Evolutionary conservation across 2,797 vertebrate species (phyloP).

Genomic region (Smutsia gigantea): DNA sequence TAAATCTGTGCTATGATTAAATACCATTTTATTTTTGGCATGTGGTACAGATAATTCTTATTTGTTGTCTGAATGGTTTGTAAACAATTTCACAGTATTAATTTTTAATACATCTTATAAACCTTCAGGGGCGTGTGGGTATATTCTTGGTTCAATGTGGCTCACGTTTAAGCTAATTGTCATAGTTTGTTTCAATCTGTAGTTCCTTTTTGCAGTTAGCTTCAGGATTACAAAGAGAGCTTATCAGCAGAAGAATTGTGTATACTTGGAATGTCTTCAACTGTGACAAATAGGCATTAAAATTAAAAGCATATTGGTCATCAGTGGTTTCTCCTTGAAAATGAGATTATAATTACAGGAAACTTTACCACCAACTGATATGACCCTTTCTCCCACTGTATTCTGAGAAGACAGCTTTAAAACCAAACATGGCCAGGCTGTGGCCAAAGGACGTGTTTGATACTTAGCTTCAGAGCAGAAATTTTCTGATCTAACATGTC

Average conservation of each 20-base stretch:
- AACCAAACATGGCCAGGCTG: background rate
- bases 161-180: background rate
- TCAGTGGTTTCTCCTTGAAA: conserved; percentile 28
- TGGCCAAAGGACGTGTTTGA: background rate
- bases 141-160: background rate
- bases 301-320: background rate
- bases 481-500: background rate
- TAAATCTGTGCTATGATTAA: background rate
- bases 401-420: background rate
- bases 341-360: conserved; percentile 21
- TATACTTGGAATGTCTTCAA: background rate
- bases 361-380: background rate
- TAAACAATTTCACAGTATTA: background rate
- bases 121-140: background rate
- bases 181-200: background rate
- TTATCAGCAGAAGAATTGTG: background rate
- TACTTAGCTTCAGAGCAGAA: background rate
- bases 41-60: background rate
- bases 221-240: background rate
- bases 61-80: background rate
- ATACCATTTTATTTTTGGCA: background rate
- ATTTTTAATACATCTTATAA: background rate
- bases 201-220: background rate
- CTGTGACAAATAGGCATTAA: background rate
- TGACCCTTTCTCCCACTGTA: background rate